Evolutionary conservation across 2,797 vertebrate species (phyloP).

Genomic region (Xyrichtys novacula): DNA sequence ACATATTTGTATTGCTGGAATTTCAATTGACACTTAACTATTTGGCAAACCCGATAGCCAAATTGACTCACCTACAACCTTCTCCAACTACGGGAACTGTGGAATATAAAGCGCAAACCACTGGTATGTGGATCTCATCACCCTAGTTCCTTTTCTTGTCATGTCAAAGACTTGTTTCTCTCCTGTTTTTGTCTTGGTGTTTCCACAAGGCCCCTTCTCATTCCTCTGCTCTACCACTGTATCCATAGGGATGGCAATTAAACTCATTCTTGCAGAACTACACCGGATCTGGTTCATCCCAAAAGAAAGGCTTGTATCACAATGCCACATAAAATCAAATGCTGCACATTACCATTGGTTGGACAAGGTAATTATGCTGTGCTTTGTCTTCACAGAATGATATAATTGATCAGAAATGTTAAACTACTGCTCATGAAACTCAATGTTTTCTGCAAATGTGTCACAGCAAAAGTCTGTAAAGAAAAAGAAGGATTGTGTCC

Average conservation of each 20-base stretch:
- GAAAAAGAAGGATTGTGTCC: slow-evolving; percentile 38
- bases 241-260: slow-evolving; percentile 48
- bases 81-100: slow-evolving; percentile 18
- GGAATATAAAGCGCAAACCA: slow-evolving; percentile 16
- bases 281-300: slow-evolving; percentile 1
- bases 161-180: slow-evolving; percentile 49
- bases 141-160: slow-evolving; percentile 52
- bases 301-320: not conserved
- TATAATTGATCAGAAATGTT: slow-evolving; percentile 1
- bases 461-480: slow-evolving; percentile 29
- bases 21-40: not conserved
- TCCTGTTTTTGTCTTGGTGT: slow-evolving; percentile 57
- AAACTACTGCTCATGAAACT: slow-evolving; percentile 49
- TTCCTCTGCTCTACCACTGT: slow-evolving; percentile 44
- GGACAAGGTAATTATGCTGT: not conserved
- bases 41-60: not conserved
- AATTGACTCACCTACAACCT: not conserved
- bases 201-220: slow-evolving; percentile 59
- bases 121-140: slow-evolving; percentile 40
- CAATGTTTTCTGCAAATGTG: slow-evolving; percentile 39
- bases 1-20: not conserved
- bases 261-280: slow-evolving; percentile 32
- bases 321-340: not conserved
- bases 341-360: not conserved
- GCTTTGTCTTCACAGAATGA: too few relatives aligned